phyloP scores from a whole-genome alignment of 2,113 vertebrate genomes.

The Grammomys surdaster region DNA sequence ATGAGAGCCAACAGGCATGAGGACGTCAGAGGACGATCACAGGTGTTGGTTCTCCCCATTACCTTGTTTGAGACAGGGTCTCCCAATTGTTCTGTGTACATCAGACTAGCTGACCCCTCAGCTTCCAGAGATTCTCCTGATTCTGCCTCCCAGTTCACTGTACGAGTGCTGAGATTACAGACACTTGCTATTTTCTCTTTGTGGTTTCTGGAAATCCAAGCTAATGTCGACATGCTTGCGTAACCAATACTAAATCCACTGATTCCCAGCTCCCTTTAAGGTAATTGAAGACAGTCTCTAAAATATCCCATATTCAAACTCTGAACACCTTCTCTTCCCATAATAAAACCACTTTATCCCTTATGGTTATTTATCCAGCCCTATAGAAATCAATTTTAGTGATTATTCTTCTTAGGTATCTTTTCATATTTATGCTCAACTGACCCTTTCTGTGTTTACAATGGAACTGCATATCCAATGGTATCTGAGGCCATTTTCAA shows the following conservation, averaged over 20 bases:
- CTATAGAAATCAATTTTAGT: not conserved
- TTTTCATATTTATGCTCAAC: not conserved
- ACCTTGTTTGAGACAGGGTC: not conserved
- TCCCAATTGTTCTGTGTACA: not conserved
- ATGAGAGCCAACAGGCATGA: not conserved
- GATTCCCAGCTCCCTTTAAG: not conserved
- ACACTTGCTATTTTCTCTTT: too few relatives aligned
- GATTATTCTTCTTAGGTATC: not conserved
- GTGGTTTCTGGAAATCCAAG: not conserved
- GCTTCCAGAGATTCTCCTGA: not conserved
- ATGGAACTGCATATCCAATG: not conserved
- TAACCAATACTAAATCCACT: not conserved
- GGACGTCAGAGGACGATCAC: not conserved
- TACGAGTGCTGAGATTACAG: not conserved
- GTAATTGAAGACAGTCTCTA: not conserved
- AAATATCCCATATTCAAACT: not conserved
- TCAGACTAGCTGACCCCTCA: not conserved
- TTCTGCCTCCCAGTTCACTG: not conserved
- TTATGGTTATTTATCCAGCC: conserved; percentile 4
- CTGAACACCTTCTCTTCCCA: not conserved
- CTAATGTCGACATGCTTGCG: not conserved
- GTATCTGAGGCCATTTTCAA: conserved; percentile 36
- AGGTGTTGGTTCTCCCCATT: not conserved
- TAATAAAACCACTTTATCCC: not conserved
- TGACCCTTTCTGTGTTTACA: not conserved